Base-by-base conservation (phyloP, 1,140 invertebrate genomes). In the Meloidogyne chitwoodi region DNA sequence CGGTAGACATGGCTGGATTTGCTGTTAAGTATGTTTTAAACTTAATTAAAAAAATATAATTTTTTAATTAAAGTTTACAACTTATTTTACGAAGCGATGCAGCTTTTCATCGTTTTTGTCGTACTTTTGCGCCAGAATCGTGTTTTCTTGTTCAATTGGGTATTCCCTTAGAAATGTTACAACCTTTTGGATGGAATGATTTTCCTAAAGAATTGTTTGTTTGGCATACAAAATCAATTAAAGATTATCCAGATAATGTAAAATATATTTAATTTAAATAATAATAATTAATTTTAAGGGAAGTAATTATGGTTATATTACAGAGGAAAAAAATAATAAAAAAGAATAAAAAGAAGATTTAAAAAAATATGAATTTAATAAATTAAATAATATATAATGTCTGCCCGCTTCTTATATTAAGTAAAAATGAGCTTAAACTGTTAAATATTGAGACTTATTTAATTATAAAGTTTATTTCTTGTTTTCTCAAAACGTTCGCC, bases 1-100 rank as follows among this genome's bases (percentile, higher is more conserved):
- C 95, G 2, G 92, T 96, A 31, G 96, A 99, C 84, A 99, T 99
- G 96, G 96, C 96, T 2, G 95, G 94, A 1, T 99, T 99, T 89
- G 95, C 94, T 19, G 92, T 99, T 16, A 95, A 94, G 88, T 87
- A 96, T 1, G 91, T n/a, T n/a, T 95, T 14, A 90, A 98, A 26
- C 88, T 93, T 2, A 89, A 91, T 2, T 90, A 6, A 73, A 8
- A 8, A 38, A 38, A 38, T 6, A 8, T 38, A n/a, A n/a, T n/a
- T 38, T n/a, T n/a, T 77, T 64, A 38, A 8, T 69, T 48, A 38
- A 24, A 63, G 41, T 61, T 71, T 8, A 34, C 19, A 38, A 31
- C n/a, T 66, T 26, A 31, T 66, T 62, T 22, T 56, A n/a, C 19
- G 4, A n/a, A n/a, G 2, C 6, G n/a, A n/a, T 56, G 48, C 48